A percentile compares a stretch with the other conserved stretches of the same genome.
Conservation (phyloP, 2,888 invertebrate genomes). For the Drosophila anomalata region DNA sequence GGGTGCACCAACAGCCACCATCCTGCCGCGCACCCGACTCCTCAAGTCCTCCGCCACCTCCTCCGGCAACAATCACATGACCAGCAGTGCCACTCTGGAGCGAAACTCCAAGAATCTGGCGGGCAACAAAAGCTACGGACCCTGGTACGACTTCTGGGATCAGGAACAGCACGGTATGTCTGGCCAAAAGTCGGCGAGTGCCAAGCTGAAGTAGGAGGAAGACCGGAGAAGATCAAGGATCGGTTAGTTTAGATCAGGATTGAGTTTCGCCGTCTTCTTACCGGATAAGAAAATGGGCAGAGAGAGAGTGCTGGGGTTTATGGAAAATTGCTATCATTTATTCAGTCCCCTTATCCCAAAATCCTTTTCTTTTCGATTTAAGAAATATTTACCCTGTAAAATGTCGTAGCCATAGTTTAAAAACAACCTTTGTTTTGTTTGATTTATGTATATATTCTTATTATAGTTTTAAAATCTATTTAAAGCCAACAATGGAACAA, state of each 20-base stretch:
- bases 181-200: conserved; percentile 58
- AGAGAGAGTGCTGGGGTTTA: conserved; percentile 35
- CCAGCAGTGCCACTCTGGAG: conserved; percentile 69
- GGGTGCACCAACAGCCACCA: conserved; percentile 80
- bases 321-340: neutral
- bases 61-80: conserved; percentile 28
- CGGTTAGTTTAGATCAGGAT: conserved; percentile 9
- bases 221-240: neutral
- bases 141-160: conserved; percentile 95
- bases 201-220: conserved; percentile 63
- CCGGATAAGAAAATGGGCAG: conserved; percentile 77
- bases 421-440: conserved; percentile 27
- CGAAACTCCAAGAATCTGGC: conserved; percentile 62
- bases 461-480: conserved; percentile 11
- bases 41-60: conserved; percentile 76
- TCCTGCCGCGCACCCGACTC: conserved; percentile 81
- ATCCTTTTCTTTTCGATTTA: conserved; percentile 14
- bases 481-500: conserved; percentile 13
- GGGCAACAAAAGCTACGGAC: conserved; percentile 89
- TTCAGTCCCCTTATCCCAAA: conserved; percentile 5
- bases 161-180: conserved; percentile 73
- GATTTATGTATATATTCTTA: conserved; percentile 31
- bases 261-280: conserved; percentile 78
- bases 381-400: conserved; percentile 29
- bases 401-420: conserved; percentile 18